Conservation (phyloP, 2,888 invertebrate species). For the Leuctra nigra region DNA sequence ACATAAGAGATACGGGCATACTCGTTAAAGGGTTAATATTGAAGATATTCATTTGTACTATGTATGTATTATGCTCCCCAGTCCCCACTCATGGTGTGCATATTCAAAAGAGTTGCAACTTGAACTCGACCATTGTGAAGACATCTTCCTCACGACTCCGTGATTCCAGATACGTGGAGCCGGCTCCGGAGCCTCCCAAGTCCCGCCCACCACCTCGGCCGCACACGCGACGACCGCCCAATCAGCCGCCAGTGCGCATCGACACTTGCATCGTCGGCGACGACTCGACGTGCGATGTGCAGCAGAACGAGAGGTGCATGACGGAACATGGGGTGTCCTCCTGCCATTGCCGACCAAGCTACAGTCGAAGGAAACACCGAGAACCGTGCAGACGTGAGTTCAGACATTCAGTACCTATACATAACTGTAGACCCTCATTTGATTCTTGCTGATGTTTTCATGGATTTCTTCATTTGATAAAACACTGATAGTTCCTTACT, state of each 20-base stretch:
- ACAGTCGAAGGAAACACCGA: slow-evolving; percentile 56
- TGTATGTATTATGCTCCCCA: no score
- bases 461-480: no score
- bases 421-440: no score
- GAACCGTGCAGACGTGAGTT: slow-evolving; percentile 58
- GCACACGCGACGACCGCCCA: slow-evolving; percentile 23
- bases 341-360: slow-evolving; percentile 77
- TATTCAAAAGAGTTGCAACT: neutral
- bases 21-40: no score
- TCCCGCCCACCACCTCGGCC: neutral
- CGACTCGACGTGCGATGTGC: slow-evolving; percentile 81
- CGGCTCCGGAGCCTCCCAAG: neutral
- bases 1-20: no score
- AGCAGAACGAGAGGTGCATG: slow-evolving; percentile 80
- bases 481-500: no score
- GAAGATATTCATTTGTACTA: no score
- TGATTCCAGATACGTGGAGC: neutral
- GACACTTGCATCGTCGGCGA: slow-evolving; percentile 93
- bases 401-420: no score
- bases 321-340: slow-evolving; percentile 83
- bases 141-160: no score
- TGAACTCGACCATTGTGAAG: no score
- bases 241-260: slow-evolving; percentile 49
- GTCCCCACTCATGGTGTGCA: no score
- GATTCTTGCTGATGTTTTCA: no score